These are phyloP conservation scores for Glyphotaelius pellucidus DNA, from an alignment of 2,888 invertebrate genomes.

Conservation along the genomic window DNA sequence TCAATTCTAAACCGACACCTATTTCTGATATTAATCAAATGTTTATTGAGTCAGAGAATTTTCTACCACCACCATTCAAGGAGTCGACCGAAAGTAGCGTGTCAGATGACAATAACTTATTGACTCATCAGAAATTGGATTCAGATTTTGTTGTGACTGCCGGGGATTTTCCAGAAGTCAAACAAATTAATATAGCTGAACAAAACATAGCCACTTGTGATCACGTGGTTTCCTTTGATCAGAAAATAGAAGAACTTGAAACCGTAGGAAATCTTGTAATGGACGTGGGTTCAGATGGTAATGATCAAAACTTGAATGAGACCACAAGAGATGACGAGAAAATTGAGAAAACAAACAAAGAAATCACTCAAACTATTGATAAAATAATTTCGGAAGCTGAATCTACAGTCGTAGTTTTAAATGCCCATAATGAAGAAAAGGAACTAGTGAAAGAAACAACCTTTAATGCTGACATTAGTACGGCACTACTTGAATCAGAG, in stretches of 20 bases:
- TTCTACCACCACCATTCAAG: not conserved
- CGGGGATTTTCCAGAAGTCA: not conserved
- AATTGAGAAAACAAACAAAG: not conserved
- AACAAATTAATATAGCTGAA: not conserved
- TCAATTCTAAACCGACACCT: not conserved
- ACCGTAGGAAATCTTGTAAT: not conserved
- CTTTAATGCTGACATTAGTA: not conserved
- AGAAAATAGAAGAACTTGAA: constrained; percentile 5
- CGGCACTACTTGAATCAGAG: not conserved
- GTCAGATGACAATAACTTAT: not conserved
- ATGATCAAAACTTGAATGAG: not conserved
- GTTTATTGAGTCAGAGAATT: constrained; percentile 29
- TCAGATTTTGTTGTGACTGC: not conserved
- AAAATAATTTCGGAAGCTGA: not conserved
- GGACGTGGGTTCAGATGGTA: not conserved
- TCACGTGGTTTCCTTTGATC: not conserved
- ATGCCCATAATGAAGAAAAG: not conserved
- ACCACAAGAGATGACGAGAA: not conserved
- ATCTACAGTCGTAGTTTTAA: not conserved
- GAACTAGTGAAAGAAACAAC: not conserved
- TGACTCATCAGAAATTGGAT: not conserved
- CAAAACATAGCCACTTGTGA: not conserved
- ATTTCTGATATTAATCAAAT: constrained; percentile 26
- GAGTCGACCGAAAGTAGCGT: not conserved
- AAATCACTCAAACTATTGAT: not conserved